Evolutionary conservation across 2,113 vertebrate genomes (phyloP), one percentile per base, ranked within the genome.

Genomic region (Pygoscelis adeliae): DNA sequence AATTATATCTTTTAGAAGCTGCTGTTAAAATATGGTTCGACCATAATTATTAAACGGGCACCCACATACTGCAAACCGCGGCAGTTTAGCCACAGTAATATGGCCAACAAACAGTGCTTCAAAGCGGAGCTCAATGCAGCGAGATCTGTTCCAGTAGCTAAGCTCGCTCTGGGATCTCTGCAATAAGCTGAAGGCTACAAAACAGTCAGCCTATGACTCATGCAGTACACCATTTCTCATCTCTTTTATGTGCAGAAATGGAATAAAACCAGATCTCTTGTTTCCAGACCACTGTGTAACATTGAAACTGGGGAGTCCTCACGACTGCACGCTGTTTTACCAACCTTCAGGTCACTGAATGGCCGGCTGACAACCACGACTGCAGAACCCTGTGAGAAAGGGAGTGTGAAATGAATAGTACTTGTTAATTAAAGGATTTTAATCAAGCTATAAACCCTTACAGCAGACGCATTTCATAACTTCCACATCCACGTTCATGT

Each of bases 251-350:
- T 34, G 65, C 65, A 91, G 47, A 79, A 78, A 82, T 3, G n/a
- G 66, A 93, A 89, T 56, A 69, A 87, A 88, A 52, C 7, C 62
- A 74, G 40, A 26, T 36, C 81, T 78, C 56, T 32, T 14, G 25
- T 61, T 87, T 83, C n/a, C 91, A 89, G 73, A 47, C 49, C 65
- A 32, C 27, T 15, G 49, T 1, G 5, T 19, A 47, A 74, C 30
- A 11, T 2, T 58, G 18, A 66, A 84, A 19, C 47, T 16, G 36
- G 42, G 76, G 86, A 72, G 69, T 25, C 65, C 86, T 56, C 77
- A 42, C 0, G 6, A 61, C 49, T 55, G 34, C 66, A 36, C 2
- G 0, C 8, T 50, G 26, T 17, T 53, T 44, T 23, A 47, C 27
- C 78, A 42, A 25, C 29, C 29, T 72, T 20, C 20, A 12, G 61